Conservation (phyloP, 2,113 vertebrate species). For the Crotalus viridis region DNA sequence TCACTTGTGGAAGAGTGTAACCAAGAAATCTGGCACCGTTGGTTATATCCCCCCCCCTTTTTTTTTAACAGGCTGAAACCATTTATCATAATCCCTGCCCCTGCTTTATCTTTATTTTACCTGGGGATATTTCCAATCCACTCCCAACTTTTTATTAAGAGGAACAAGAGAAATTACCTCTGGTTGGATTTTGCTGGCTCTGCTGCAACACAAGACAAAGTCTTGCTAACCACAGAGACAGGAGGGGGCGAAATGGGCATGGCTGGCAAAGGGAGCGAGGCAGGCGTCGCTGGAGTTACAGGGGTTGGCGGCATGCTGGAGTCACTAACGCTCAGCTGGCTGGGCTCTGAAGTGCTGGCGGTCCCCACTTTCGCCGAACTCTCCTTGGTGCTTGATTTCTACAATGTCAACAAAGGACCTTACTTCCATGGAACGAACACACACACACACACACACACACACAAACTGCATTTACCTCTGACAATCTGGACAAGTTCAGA, state of each 20-base stretch:
- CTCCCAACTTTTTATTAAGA: neutral
- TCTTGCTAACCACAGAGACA: constrained; percentile 74
- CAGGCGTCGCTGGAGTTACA: constrained; percentile 76
- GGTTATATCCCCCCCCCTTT: neutral
- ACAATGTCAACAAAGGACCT: constrained; percentile 5
- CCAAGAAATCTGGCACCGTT: neutral
- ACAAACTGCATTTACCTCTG: rapidly evolving
- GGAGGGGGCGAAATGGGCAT: constrained; percentile 86
- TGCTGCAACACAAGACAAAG: constrained; percentile 58
- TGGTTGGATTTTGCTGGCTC: constrained; percentile 84
- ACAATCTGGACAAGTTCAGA: neutral
- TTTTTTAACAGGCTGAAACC: no score
- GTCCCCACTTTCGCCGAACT: constrained; percentile 71
- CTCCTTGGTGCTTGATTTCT: constrained; percentile 91
- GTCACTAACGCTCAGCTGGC: constrained; percentile 75
- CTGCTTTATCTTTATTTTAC: neutral
- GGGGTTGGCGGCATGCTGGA: constrained; percentile 79
- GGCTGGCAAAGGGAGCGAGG: constrained; percentile 69
- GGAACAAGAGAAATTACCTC: constrained; percentile 67
- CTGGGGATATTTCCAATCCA: neutral
- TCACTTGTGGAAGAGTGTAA: neutral
- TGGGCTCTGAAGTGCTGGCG: constrained; percentile 72
- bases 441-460: rapidly evolving
- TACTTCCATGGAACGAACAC: neutral
- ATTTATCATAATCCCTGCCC: neutral